Evolutionary conservation across 1,140 invertebrate genomes (phyloP), one percentile per base, ranked within the genome.

Genomic region (Chymomyza costata): DNA sequence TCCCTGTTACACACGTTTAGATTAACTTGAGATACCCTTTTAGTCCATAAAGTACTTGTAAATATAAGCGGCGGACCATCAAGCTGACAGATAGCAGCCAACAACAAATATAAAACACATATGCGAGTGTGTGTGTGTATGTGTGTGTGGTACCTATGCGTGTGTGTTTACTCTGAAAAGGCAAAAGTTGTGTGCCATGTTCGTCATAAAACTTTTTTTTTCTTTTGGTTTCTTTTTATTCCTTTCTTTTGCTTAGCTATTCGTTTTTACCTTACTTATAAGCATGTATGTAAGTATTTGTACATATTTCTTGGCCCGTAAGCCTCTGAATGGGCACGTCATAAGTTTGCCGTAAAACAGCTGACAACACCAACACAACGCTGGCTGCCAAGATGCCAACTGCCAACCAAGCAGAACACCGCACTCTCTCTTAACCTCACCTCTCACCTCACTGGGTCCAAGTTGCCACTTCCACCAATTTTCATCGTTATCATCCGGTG

Each of bases 301-400:
- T 17, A 48, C 25, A 44, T 32, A 55, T n/a, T 7, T 31, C 15
- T 17, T 37, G 28, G 30, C 34, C 21, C 7, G 38, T 64, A 57
- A 66, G 56, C 62, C 66, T 53, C 57, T 65, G 69, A 68, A 57
- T 58, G 66, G 71, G 66, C 71, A 78, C 71, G 71, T 76, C 71
- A 76, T 76, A 76, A 76, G 62, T 70, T 76, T 54, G 56, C 66
- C 71, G 63, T 76, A 78, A 76, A 76, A 66, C 71, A 76, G 71
- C 71, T 78, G 71, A 76, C 71, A 78, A 66, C 62, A 10, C 44
- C 31, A 17, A 14, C 31, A 25, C 30, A 34, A 56, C 21, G 37
- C 41, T 18, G 54, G 57, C 54, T 60, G 57, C 51, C 51, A 60
- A 54, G 50, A 60, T 55, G 25, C 43, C 43, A 46, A 15, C 16